These are phyloP conservation scores for Antechinus stuartii DNA, from an alignment of 2,113 vertebrate species.

Conservation along the genomic window DNA sequence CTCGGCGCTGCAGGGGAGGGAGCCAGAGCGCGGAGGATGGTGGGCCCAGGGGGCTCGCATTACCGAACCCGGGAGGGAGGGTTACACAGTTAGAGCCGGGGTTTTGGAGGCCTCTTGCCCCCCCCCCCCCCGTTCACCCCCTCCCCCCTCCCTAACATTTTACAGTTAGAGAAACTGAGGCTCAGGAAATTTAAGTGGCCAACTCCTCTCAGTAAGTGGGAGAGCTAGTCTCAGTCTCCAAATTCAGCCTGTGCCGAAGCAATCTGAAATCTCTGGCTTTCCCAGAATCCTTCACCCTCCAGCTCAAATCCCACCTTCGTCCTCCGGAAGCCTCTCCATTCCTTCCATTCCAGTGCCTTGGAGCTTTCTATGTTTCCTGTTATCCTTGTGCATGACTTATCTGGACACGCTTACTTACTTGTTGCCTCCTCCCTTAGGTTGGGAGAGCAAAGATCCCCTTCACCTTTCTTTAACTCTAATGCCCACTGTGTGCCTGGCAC, in stretches of 20 bases:
- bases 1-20: neutral
- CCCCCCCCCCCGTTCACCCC: too few species aligned
- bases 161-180: neutral
- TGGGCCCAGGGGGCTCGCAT: neutral
- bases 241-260: neutral
- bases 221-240: neutral
- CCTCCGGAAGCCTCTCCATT: neutral
- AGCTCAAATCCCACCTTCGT: neutral
- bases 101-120: too few species aligned
- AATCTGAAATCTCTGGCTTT: too few species aligned
- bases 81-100: neutral
- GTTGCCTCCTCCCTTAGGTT: too few species aligned
- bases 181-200: neutral
- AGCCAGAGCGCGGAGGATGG: neutral
- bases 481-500: too few species aligned
- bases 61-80: neutral
- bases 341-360: neutral
- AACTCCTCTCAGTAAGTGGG: neutral
- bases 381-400: neutral
- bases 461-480: neutral
- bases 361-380: neutral
- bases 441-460: too few species aligned
- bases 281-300: neutral
- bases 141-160: too few species aligned
- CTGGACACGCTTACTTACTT: too few species aligned